Base-by-base conservation (phyloP, 2,113 vertebrate species). In the Cromileptes altivelis region DNA sequence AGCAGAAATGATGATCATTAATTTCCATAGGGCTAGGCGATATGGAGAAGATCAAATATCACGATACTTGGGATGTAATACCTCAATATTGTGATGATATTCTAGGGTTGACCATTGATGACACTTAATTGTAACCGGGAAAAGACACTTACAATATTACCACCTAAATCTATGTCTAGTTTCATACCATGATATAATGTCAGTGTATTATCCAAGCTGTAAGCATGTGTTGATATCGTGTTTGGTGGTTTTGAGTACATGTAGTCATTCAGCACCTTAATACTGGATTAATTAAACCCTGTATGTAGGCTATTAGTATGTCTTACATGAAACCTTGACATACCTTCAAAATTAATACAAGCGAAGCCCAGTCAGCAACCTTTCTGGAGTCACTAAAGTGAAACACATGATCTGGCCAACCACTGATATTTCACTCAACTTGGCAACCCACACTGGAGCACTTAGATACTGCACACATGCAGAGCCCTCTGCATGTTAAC, bases 401-500 rank as follows among this genome's bases (percentile, higher is more conserved):
- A 62, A 64, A 69, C 33, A 21, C 75, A 30, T 50, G 65, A 63
- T 70, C 42, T 57, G 45, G 6, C 63, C 62, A 60, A 56, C 68
- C 37, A 1, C 52, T 81, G 65, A 78, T 74, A 27, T 72, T 71
- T 53, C 65, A 67, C 70, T 45, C 49, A 61, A 37, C 58, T 30
- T 58, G 37, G 40, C 49, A 74, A 15, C 74, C 25, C 10, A 2
- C 62, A 40, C 27, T 2, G 42, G 50, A 57, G 23, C 57, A 53
- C 55, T 61, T 52, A 50, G n/a, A 80, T 37, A 37, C 25, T 30
- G 23, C 27, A 25, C 57, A 65, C 63, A 65, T 25, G n/a, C 67
- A 61, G 18, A 7, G 6, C 7, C 60, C 50, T 69, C 57, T 50
- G 58, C 49, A 75, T 53, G 55, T 72, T 30, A 25, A 50, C 71